Percentiles rank a stretch among this genome's conserved stretches.
phyloP scores from a whole-genome alignment of 1,140 invertebrate species.

The Chironomus striatipennis region DNA sequence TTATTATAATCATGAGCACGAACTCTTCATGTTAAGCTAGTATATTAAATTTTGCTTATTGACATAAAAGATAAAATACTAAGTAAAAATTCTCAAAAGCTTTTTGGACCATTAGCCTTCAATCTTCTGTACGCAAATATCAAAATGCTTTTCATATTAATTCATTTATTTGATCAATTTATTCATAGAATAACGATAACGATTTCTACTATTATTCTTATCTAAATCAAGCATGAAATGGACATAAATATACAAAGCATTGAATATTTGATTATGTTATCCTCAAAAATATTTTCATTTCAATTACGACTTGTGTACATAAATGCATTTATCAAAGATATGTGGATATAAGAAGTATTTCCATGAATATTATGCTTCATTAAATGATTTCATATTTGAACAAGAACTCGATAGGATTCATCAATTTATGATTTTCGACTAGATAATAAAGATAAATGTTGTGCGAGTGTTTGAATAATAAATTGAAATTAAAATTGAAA shows the following conservation, averaged over 20 bases:
- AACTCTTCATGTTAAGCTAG: too few relatives aligned
- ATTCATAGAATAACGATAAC: background rate
- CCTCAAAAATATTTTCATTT: conserved; percentile 9
- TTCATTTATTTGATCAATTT: too few relatives aligned
- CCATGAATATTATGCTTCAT: background rate
- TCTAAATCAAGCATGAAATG: background rate
- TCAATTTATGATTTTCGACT: background rate
- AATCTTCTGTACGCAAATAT: too few relatives aligned
- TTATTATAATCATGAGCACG: too few relatives aligned
- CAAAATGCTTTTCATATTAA: too few relatives aligned
- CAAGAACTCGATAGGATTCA: background rate
- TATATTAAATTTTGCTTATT: too few relatives aligned
- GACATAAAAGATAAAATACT: too few relatives aligned
- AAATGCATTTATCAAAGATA: background rate
- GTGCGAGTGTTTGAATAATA: background rate
- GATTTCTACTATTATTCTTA: background rate
- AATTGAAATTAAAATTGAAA: background rate
- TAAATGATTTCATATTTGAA: conserved; percentile 9
- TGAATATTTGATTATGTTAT: conserved; percentile 15
- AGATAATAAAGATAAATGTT: too few relatives aligned
- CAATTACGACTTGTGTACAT: background rate
- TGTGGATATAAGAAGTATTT: background rate
- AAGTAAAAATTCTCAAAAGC: too few relatives aligned
- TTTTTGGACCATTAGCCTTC: too few relatives aligned
- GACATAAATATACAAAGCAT: background rate